Evolutionary conservation across 1,140 invertebrate species (phyloP).

Genomic region (Eupristina koningsbergeri): DNA sequence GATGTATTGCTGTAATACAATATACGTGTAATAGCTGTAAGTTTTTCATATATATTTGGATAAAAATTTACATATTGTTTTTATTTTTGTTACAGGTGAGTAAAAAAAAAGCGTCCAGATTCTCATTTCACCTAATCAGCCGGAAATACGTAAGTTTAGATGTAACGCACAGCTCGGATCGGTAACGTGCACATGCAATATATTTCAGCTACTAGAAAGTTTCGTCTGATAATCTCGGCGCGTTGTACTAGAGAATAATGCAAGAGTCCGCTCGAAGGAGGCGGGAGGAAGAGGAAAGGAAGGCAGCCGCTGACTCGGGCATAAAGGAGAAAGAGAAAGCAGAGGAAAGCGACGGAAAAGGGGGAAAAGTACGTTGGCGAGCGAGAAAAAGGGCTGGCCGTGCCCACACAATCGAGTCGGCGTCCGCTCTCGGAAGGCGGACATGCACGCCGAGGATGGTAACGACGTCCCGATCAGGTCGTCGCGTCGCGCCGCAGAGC

Average conservation of each 20-base stretch:
- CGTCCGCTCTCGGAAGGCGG: no score
- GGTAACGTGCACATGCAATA: no score
- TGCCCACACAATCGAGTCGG: neutral
- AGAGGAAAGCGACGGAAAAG: constrained; percentile 33
- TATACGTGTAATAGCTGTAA: no score
- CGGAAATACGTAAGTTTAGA: neutral
- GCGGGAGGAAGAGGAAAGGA: neutral
- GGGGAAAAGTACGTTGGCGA: constrained; percentile 18
- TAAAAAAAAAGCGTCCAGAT: neutral
- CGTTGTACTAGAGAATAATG: neutral
- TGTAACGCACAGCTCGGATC: no score
- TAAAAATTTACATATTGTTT: neutral
- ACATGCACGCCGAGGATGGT: neutral
- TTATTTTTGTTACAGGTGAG: constrained; percentile 39
- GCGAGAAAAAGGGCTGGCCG: neutral
- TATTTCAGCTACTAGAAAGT: neutral
- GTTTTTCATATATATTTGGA: no score
- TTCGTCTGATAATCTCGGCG: neutral
- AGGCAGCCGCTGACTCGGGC: neutral
- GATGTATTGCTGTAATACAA: no score
- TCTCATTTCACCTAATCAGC: neutral
- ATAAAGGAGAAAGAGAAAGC: neutral
- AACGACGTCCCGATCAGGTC: neutral
- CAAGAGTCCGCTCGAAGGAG: neutral
- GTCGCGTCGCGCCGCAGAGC: constrained; percentile 46